Evolutionary conservation across 2,113 vertebrate genomes (phyloP), one percentile per base, ranked within the genome.

Genomic region (Mus musculus): DNA sequence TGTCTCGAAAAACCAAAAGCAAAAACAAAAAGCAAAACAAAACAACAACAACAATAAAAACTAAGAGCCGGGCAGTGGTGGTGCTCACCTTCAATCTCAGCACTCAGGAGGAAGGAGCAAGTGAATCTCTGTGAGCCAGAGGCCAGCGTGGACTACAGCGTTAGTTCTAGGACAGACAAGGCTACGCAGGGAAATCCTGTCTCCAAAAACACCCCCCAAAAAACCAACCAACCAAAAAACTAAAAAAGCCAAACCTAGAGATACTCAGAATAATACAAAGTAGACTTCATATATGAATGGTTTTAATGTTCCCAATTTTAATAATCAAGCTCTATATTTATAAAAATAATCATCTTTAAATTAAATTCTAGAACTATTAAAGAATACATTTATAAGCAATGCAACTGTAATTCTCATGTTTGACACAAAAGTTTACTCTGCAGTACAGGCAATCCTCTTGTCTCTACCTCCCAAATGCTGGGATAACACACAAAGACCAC

Each of bases 291-390:
- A 46, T 77, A 49, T 77, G 39, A 76, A 76, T 24, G 46, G 67
- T 22, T 42, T 26, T 42, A 75, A 75, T 75, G 91, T 67, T 80
- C 93, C 85, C 76, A 88, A 84, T 72, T 24, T 90, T 84, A 95
- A 92, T 39, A 92, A 71, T 67, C 85, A 91, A 81, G n/a, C 52
- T 91, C 73, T 90, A 39, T 28, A 93, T 85, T 77, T 84, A 56
- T 28, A 95, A n/a, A 13, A 88, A 76, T 3, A 89, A 88, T 59
- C 46, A 59, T 28, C 26, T 88, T 94, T 56, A 78, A 91, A 96
- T 94, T 49, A 78, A 91, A 96, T 87, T 84, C n/a, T 73, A 94
- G 69, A 78, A 80, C 36, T 75, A 91, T 26, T 49, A 75, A 85
- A 17, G 52, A 85, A 89, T 59, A 56, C 1, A 90, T 33, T 84